Conservation (phyloP, 2,888 invertebrate genomes). For the Meteorus colon region DNA sequence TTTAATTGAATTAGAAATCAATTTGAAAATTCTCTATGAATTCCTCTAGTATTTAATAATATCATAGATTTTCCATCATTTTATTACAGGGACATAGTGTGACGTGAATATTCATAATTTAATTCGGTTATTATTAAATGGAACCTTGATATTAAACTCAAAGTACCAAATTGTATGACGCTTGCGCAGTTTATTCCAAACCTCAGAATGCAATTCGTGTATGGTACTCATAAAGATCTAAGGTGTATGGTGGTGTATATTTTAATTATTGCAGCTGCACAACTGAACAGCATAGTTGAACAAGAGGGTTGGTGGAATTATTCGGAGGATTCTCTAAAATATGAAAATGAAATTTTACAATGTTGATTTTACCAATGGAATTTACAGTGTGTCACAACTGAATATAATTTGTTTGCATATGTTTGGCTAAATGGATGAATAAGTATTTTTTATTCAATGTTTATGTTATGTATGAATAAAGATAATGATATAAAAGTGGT, state of each 20-base stretch:
- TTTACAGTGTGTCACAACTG: not conserved
- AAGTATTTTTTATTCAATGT: not conserved
- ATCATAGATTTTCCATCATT: not conserved
- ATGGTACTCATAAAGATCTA: no score
- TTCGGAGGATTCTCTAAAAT: no score
- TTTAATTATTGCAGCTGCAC: no score
- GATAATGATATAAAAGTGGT: not conserved
- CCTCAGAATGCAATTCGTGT: no score
- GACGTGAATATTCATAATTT: no score
- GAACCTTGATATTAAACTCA: no score
- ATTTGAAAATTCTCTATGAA: not conserved
- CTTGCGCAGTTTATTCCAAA: no score
- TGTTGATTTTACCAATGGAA: not conserved
- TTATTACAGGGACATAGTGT: not conserved
- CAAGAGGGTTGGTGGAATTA: no score
- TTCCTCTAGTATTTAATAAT: not conserved
- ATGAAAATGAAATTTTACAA: conserved; percentile 1
- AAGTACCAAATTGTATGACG: no score
- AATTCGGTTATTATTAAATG: no score
- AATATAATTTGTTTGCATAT: not conserved
- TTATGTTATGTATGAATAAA: conserved; percentile 4
- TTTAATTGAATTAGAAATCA: not conserved
- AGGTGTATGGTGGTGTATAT: no score
- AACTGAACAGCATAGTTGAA: no score
- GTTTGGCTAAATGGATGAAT: not conserved